These are phyloP conservation scores for Adoxophyes honmai DNA, from an alignment of 1,140 invertebrate genomes.

Conservation along the genomic window DNA sequence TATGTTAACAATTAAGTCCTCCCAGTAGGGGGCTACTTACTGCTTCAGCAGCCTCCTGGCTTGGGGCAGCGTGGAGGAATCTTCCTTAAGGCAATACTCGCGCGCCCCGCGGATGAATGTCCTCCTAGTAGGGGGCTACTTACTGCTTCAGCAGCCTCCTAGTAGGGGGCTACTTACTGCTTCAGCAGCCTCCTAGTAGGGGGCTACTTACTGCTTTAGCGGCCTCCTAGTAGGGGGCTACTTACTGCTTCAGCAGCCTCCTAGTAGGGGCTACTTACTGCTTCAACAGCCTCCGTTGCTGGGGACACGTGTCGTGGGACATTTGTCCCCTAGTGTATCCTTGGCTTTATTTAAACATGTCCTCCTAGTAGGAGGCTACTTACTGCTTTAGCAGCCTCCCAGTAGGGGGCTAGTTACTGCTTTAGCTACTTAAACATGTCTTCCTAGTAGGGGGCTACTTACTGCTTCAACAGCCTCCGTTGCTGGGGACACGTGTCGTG, in stretches of 20 bases:
- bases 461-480: conserved; percentile 78
- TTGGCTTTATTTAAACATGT: conserved; percentile 82
- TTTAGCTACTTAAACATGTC: conserved; percentile 81
- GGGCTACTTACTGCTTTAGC: conserved; percentile 72
- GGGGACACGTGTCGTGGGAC: conserved; percentile 84
- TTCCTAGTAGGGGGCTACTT: conserved; percentile 25
- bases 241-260: conserved; percentile 80
- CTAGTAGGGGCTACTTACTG: conserved; percentile 59
- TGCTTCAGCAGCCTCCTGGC: conserved; percentile 79
- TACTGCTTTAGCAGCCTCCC: conserved; percentile 78
- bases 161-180: conserved; percentile 84
- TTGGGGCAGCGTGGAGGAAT: conserved; percentile 85
- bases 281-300: conserved; percentile 78
- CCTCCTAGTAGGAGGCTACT: conserved; percentile 21
- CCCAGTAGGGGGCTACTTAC: conserved; percentile 48
- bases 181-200: conserved; percentile 74
- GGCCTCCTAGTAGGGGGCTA: conserved; percentile 83
- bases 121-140: conserved; percentile 21
- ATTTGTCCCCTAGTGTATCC: conserved; percentile 87
- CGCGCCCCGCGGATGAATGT: conserved; percentile 83
- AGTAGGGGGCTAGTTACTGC: conserved; percentile 85
- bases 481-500: conserved; percentile 83
- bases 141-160: conserved; percentile 78
- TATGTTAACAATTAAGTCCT: too few relatives aligned
- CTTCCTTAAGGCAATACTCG: conserved; percentile 86